Conservation (phyloP, 2,113 vertebrate genomes). For the cattle (Bos taurus) region ARS-UCD2.0 NC_037338.1:88751001-88751500, state of each 20-base stretch:
- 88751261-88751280: background rate
- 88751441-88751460: background rate
- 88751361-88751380: background rate
- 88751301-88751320: background rate
- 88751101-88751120: background rate
- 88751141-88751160: background rate
- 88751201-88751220: background rate
- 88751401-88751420: background rate
- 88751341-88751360: background rate
- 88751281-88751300: background rate
- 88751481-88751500: slow-evolving; percentile 45
- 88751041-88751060: background rate
- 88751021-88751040: background rate
- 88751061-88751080: background rate
- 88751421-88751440: background rate
- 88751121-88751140: background rate
- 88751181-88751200: background rate
- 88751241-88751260: background rate
- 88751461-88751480: background rate
- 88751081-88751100: accelerated
- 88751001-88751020: background rate
- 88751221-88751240: background rate
- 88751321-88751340: background rate
- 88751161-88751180: background rate
- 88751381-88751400: background rate